phyloP scores from a whole-genome alignment of 2,888 invertebrate genomes.

The Pristionchus mayeri region DNA sequence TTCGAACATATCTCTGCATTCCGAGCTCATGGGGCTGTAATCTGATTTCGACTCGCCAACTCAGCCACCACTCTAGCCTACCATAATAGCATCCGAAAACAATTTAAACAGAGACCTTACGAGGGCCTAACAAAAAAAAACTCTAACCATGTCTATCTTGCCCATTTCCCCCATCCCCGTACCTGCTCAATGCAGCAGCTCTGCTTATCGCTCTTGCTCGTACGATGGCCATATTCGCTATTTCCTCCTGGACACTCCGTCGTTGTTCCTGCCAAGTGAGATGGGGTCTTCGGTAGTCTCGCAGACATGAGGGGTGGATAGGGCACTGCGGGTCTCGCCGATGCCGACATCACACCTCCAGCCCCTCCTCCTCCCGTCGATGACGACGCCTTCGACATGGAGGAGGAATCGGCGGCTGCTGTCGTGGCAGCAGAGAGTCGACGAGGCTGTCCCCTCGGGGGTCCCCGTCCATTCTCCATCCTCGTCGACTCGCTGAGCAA shows the following conservation, averaged over 20 bases:
- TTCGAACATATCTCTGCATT: constrained; percentile 22
- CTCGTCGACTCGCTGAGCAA: background rate
- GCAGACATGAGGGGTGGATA: constrained; percentile 1
- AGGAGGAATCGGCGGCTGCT: constrained; percentile 16
- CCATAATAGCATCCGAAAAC: background rate
- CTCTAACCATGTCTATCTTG: background rate
- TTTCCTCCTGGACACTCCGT: constrained; percentile 58
- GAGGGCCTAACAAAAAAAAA: no score
- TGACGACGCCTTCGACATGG: constrained; percentile 24
- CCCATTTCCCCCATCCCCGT: background rate
- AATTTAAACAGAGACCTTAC: background rate
- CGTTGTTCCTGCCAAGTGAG: constrained; percentile 61
- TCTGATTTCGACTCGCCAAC: background rate
- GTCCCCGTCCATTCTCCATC: background rate
- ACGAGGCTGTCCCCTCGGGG: background rate
- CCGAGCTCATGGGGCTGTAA: constrained; percentile 5
- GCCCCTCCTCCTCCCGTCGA: constrained; percentile 22
- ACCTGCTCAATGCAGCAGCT: constrained; percentile 19
- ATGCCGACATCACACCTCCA: no score
- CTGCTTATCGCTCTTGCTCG: constrained; percentile 37
- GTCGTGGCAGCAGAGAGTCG: background rate
- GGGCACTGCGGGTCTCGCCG: background rate
- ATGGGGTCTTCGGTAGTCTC: constrained; percentile 18
- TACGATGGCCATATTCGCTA: constrained; percentile 47
- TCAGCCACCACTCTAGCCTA: background rate